Percentiles rank a stretch among this genome's conserved stretches.
Conservation (phyloP, 2,113 vertebrate genomes). For the Tetraodon nigroviridis region DNA sequence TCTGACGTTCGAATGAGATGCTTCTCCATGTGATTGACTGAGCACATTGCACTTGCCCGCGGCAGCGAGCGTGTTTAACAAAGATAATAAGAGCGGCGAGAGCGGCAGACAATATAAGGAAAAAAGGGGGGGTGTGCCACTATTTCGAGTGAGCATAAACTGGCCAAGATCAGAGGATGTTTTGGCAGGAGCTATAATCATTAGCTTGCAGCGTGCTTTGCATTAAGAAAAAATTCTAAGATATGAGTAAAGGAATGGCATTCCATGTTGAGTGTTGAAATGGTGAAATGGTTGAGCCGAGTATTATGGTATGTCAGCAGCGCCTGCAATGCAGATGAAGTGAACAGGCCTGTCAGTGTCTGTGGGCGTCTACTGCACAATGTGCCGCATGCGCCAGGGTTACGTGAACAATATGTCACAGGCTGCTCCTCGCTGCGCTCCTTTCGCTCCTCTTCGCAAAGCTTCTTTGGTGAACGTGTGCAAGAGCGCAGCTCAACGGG, state of each 20-base stretch:
- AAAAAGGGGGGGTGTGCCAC: too few species aligned
- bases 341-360: slow-evolving; percentile 32
- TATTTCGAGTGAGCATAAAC: slow-evolving; percentile 16
- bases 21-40: slow-evolving; percentile 36
- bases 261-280: not conserved
- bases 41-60: slow-evolving; percentile 11
- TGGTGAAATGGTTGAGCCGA: not conserved
- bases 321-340: slow-evolving; percentile 35
- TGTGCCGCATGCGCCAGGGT: slow-evolving; percentile 39
- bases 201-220: slow-evolving; percentile 6
- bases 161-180: slow-evolving; percentile 16
- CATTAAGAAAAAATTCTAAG: slow-evolving; percentile 16
- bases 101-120: not conserved
- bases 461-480: slow-evolving; percentile 1
- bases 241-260: slow-evolving; percentile 4
- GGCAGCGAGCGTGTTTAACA: not conserved
- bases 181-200: slow-evolving; percentile 24
- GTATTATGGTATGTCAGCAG: not conserved
- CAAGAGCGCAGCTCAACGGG: not conserved
- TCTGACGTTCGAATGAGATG: slow-evolving; percentile 24
- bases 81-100: slow-evolving; percentile 1
- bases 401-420: slow-evolving; percentile 32
- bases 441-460: slow-evolving; percentile 14
- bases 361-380: slow-evolving; percentile 49
- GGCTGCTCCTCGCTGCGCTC: slow-evolving; percentile 13